Percentiles rank a stretch among this genome's conserved stretches.
phyloP scores from a whole-genome alignment of 1,140 invertebrate genomes.

The Globodera rostochiensis region DNA sequence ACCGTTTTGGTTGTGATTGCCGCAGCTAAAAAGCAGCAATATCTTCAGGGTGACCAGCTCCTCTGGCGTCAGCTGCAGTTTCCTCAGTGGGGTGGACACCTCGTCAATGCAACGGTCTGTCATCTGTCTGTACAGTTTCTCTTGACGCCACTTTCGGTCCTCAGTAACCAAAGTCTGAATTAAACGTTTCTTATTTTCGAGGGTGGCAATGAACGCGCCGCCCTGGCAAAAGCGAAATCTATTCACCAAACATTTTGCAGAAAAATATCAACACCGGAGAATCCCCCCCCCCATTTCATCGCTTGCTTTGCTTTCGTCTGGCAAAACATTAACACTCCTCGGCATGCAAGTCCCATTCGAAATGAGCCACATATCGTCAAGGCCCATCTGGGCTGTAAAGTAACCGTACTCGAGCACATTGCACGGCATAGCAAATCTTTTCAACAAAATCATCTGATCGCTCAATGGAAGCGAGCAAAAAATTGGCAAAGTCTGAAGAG shows the following conservation, averaged over 20 bases:
- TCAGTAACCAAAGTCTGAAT: constrained; percentile 38
- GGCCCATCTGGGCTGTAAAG: constrained; percentile 48
- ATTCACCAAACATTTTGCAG: too few relatives aligned
- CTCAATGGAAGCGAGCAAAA: constrained; percentile 35
- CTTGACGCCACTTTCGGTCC: constrained; percentile 61
- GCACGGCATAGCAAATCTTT: constrained; percentile 52
- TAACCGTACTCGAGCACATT: constrained; percentile 51
- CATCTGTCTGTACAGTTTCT: constrained; percentile 64
- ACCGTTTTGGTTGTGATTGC: constrained; percentile 54
- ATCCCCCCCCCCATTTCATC: too few relatives aligned
- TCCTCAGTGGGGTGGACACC: constrained; percentile 55
- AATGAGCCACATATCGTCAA: constrained; percentile 53
- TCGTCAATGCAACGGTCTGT: constrained; percentile 64
- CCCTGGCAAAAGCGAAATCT: too few relatives aligned
- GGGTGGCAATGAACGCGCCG: background rate
- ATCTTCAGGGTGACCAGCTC: constrained; percentile 63
- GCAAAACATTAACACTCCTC: constrained; percentile 43
- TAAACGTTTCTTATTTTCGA: too few relatives aligned
- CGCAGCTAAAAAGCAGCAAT: constrained; percentile 60
- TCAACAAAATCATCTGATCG: constrained; percentile 45
- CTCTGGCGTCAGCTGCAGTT: constrained; percentile 59
- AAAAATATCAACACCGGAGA: too few relatives aligned
- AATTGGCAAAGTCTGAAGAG: constrained; percentile 39
- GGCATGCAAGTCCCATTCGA: constrained; percentile 54
- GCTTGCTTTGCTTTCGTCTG: constrained; percentile 40